Conservation (phyloP, 2,797 vertebrate genomes). For the Tangara arthus region DNA sequence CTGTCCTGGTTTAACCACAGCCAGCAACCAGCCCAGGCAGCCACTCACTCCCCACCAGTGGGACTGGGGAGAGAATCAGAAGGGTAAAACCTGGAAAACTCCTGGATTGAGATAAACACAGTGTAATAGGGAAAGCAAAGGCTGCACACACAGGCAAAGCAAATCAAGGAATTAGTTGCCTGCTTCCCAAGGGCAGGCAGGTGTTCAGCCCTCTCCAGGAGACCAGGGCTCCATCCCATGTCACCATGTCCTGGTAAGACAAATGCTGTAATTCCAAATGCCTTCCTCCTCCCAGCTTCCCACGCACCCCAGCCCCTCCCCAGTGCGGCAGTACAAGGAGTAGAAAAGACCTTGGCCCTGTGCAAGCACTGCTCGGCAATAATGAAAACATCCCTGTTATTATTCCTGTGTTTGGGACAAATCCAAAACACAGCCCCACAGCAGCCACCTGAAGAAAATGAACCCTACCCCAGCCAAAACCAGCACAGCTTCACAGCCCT, state of each 20-base stretch:
- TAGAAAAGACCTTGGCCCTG: neutral
- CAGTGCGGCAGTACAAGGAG: neutral
- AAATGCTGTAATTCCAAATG: neutral
- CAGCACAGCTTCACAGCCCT: neutral
- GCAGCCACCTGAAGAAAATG: neutral
- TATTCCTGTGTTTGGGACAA: neutral
- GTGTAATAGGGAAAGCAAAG: neutral
- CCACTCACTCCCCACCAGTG: neutral
- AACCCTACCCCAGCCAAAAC: neutral
- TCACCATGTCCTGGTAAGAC: neutral
- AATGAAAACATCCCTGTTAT: neutral
- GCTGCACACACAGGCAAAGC: neutral
- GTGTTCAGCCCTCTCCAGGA: neutral
- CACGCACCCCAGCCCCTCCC: neutral
- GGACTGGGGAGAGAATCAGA: neutral
- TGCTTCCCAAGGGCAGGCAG: neutral
- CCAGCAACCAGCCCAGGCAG: neutral
- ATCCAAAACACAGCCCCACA: neutral
- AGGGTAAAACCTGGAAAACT: neutral
- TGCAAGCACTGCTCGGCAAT: neutral
- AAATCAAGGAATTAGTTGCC: neutral
- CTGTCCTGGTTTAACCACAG: neutral
- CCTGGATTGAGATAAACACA: neutral
- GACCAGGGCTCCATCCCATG: fast-evolving
- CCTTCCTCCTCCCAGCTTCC: neutral